A percentile compares a stretch with the other conserved stretches of the same genome.
Evolutionary conservation across 2,797 vertebrate genomes (phyloP).

Genomic region (Brachymystax lenok): DNA sequence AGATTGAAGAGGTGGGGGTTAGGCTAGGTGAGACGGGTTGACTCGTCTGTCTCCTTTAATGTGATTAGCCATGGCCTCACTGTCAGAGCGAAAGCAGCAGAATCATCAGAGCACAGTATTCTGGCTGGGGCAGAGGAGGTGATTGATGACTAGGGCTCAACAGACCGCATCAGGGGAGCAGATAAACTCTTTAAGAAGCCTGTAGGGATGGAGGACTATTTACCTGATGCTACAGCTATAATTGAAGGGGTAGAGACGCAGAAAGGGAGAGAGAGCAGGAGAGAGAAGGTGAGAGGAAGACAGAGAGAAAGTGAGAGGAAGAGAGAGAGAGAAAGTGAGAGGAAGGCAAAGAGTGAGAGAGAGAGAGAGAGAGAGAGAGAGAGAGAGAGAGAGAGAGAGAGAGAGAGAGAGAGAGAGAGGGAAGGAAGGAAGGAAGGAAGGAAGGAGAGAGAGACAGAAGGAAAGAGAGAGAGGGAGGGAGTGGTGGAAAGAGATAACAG

Average conservation of each 20-base stretch:
- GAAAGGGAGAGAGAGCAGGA: no score
- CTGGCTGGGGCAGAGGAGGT: conserved; percentile 11
- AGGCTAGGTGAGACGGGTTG: not conserved
- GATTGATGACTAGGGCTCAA: conserved; percentile 17
- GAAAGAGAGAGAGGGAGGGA: not conserved
- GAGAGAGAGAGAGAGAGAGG: no score
- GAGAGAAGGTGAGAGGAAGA: no score
- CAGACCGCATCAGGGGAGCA: conserved; percentile 9
- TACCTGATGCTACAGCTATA: not conserved
- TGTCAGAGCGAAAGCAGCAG: conserved; percentile 10
- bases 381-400: no score
- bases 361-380: no score
- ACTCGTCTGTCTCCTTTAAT: conserved; percentile 12
- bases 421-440: no score
- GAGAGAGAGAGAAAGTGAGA: no score
- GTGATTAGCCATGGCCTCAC: conserved; percentile 28
- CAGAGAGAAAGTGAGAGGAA: no score
- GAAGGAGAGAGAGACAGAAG: no score
- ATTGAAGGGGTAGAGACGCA: no score
- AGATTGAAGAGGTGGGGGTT: conserved; percentile 2
- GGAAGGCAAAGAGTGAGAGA: no score
- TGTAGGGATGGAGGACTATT: not conserved
- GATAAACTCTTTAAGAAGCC: conserved; percentile 6
- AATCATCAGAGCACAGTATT: conserved; percentile 13
- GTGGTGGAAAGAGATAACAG: not conserved